Conservation (phyloP, 1,140 invertebrate species). For the Acromyrmex heyeri region DNA sequence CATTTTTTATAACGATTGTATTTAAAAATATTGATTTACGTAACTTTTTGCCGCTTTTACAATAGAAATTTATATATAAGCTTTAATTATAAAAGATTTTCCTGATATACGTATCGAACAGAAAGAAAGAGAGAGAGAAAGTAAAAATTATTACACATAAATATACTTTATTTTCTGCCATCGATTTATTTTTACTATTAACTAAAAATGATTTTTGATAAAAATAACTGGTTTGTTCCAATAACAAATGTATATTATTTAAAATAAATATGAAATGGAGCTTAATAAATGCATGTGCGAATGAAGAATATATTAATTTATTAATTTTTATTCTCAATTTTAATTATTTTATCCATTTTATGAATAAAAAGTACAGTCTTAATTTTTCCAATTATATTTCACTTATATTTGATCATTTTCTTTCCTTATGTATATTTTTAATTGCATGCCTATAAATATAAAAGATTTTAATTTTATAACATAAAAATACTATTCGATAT, state of each 20-base stretch:
- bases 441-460: neutral
- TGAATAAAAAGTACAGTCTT: no score
- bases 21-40: slow-evolving; percentile 8
- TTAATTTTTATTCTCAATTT: no score
- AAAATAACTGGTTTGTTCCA: neutral
- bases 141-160: no score
- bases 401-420: no score
- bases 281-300: no score
- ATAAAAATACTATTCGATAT: neutral
- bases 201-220: neutral
- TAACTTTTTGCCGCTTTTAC: neutral
- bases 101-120: neutral
- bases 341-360: no score
- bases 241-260: neutral
- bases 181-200: neutral
- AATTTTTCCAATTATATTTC: no score
- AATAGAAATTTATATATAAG: slow-evolving; percentile 8
- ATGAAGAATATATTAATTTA: no score
- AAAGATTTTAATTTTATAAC: neutral
- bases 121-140: neutral
- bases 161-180: neutral
- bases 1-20: neutral
- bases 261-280: neutral
- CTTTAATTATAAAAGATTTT: neutral
- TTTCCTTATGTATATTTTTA: neutral